Percentiles rank a stretch among this genome's conserved stretches.
Evolutionary conservation across 1,140 invertebrate genomes (phyloP).

Genomic region (Asbolus verrucosus): DNA sequence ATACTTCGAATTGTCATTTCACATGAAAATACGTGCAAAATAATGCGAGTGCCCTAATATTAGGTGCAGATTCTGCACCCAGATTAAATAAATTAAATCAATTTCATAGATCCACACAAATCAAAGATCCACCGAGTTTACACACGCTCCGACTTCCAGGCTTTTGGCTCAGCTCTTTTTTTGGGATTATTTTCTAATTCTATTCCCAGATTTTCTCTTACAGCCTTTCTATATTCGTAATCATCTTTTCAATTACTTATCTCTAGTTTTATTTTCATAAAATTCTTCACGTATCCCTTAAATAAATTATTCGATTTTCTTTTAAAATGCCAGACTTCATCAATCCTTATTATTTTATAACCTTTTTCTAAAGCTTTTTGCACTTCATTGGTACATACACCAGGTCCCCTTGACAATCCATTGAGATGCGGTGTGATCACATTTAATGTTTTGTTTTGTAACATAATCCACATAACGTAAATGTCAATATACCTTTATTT

Average conservation of each 20-base stretch:
- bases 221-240: conserved; percentile 29
- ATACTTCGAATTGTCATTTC: too few relatives aligned
- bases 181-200: conserved; percentile 34
- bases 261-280: conserved; percentile 45
- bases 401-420: conserved; percentile 23
- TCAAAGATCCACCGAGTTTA: too few relatives aligned
- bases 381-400: conserved; percentile 31
- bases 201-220: conserved; percentile 37
- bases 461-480: conserved; percentile 28
- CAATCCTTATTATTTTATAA: conserved; percentile 41
- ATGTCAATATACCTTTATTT: too few relatives aligned
- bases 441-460: conserved; percentile 20
- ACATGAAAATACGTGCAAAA: too few relatives aligned
- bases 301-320: conserved; percentile 41
- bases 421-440: conserved; percentile 8
- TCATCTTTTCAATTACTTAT: conserved; percentile 30
- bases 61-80: too few relatives aligned
- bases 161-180: conserved; percentile 12
- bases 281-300: conserved; percentile 38
- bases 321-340: conserved; percentile 41
- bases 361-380: conserved; percentile 36
- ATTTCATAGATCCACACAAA: too few relatives aligned
- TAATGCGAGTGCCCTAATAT: too few relatives aligned
- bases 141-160: too few relatives aligned
- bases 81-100: too few relatives aligned